A percentile compares a stretch with the other conserved stretches of the same genome.
phyloP scores from a whole-genome alignment of 2,797 vertebrate species.

The Acanthopagrus latus region DNA sequence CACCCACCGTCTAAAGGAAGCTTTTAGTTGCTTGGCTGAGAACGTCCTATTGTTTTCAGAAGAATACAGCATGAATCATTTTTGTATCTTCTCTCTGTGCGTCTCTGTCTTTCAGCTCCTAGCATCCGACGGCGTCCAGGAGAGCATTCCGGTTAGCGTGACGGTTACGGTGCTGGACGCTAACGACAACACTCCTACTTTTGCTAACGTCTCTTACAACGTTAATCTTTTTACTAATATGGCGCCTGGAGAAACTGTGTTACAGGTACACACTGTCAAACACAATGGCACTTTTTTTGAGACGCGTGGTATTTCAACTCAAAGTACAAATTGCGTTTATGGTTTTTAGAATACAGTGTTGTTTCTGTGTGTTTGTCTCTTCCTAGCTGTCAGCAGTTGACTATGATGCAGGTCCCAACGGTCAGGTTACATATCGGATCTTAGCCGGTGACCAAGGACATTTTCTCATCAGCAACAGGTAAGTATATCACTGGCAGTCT shows the following conservation, averaged over 20 bases:
- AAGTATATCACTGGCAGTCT: slow-evolving; percentile 12
- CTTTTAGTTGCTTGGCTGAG: slow-evolving; percentile 11
- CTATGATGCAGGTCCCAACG: slow-evolving; percentile 92
- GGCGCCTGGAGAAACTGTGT: slow-evolving; percentile 88
- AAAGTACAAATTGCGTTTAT: not conserved
- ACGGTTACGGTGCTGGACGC: slow-evolving; percentile 93
- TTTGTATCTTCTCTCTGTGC: slow-evolving; percentile 9
- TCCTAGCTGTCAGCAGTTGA: slow-evolving; percentile 92
- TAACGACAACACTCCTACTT: slow-evolving; percentile 96
- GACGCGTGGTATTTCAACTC: not conserved
- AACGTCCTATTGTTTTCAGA: slow-evolving; percentile 19
- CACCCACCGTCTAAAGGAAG: slow-evolving; percentile 25
- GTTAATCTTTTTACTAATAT: slow-evolving; percentile 94
- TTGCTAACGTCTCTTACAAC: slow-evolving; percentile 92
- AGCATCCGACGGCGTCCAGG: slow-evolving; percentile 95
- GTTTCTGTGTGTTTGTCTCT: slow-evolving; percentile 14
- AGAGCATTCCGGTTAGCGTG: slow-evolving; percentile 90
- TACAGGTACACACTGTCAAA: slow-evolving; percentile 86
- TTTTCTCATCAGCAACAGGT: slow-evolving; percentile 89
- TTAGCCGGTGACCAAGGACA: slow-evolving; percentile 90
- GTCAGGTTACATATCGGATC: slow-evolving; percentile 91
- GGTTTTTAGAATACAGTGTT: not conserved
- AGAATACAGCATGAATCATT: not conserved
- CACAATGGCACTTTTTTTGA: not conserved
- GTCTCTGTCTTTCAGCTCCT: slow-evolving; percentile 84